Evolutionary conservation across 2,888 invertebrate species (phyloP).

Genomic region (Clunio marinus): DNA sequence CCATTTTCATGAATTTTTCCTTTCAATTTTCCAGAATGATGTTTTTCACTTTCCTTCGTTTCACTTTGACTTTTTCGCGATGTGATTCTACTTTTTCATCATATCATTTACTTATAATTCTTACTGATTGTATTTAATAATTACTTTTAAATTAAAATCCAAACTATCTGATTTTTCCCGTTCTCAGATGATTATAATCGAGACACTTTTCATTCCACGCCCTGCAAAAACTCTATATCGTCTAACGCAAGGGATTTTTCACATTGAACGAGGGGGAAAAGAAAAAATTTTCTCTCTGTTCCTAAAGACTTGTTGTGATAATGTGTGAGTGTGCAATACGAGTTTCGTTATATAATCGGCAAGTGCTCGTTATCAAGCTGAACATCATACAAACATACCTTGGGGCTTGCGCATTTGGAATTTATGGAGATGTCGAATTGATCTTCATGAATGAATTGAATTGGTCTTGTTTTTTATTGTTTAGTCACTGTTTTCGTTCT

Average conservation of each 20-base stretch:
- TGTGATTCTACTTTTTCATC: background rate
- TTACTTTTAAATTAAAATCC: background rate
- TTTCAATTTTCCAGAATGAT: background rate
- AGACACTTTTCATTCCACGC: constrained; percentile 27
- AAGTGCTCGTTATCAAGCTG: constrained; percentile 14
- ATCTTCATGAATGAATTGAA: constrained; percentile 2
- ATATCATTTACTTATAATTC: background rate
- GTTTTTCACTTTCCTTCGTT: constrained; percentile 15
- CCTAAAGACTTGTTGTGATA: background rate
- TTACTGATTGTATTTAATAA: background rate
- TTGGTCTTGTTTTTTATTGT: background rate
- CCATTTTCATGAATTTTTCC: constrained; percentile 30
- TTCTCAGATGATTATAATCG: constrained; percentile 7
- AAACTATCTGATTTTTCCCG: background rate
- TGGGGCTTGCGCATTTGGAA: background rate
- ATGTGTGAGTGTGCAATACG: constrained; percentile 13
- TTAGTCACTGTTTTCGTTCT: background rate
- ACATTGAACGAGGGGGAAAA: background rate
- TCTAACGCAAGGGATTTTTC: constrained; percentile 13
- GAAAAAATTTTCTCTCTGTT: constrained; percentile 21
- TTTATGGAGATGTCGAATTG: background rate
- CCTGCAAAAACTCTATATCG: constrained; percentile 15
- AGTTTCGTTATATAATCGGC: constrained; percentile 17
- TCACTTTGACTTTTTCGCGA: background rate
- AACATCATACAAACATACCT: background rate